A percentile compares a stretch with the other conserved stretches of the same genome.
Evolutionary conservation across 2,888 invertebrate genomes (phyloP).

Genomic region (Drosophila fungiperda): DNA sequence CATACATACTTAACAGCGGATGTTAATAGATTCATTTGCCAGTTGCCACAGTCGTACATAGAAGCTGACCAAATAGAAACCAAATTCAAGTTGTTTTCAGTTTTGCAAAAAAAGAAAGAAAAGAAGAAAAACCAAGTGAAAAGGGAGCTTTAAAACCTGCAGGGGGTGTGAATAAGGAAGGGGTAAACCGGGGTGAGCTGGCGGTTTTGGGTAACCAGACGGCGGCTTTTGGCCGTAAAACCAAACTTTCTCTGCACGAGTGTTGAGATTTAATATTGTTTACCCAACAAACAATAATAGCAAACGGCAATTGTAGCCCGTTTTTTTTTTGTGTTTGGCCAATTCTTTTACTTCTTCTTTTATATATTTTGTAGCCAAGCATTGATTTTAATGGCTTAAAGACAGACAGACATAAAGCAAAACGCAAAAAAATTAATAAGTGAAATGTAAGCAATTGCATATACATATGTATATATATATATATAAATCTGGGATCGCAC

Average conservation of each 20-base stretch:
- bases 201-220: background rate
- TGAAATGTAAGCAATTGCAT: slow-evolving; percentile 38
- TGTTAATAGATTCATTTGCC: slow-evolving; percentile 70
- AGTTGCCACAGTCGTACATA: slow-evolving; percentile 49
- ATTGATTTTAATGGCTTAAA: slow-evolving; percentile 74
- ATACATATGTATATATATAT: slow-evolving; percentile 7
- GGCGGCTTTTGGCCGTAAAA: slow-evolving; percentile 54
- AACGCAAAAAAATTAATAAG: slow-evolving; percentile 59
- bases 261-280: slow-evolving; percentile 80
- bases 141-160: slow-evolving; percentile 23
- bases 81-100: slow-evolving; percentile 38
- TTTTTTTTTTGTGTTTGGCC: slow-evolving; percentile 41
- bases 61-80: slow-evolving; percentile 37
- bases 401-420: slow-evolving; percentile 46
- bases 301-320: slow-evolving; percentile 61
- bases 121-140: background rate
- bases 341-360: slow-evolving; percentile 29
- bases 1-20: slow-evolving; percentile 17
- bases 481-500: slow-evolving; percentile 55
- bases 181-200: slow-evolving; percentile 13
- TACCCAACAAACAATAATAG: slow-evolving; percentile 44
- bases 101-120: slow-evolving; percentile 61
- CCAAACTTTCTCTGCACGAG: slow-evolving; percentile 77
- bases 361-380: slow-evolving; percentile 31
- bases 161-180: slow-evolving; percentile 2